phyloP scores from a whole-genome alignment of 2,113 vertebrate genomes.

The Taurulus bubalis region DNA sequence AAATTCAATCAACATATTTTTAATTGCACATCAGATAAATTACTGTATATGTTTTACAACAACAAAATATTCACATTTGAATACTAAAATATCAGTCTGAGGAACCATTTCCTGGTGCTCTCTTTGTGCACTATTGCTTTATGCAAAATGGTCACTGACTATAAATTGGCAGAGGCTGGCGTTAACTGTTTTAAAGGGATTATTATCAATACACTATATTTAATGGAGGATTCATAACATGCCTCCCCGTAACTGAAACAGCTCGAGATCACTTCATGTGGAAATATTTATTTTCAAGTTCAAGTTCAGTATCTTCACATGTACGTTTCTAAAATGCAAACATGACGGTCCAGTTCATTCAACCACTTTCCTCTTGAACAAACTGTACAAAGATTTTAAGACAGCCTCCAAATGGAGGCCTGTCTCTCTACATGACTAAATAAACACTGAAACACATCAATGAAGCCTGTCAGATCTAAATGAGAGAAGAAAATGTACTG shows the following conservation, averaged over 20 bases:
- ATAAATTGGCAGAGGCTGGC: conserved; percentile 34
- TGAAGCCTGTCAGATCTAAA: conserved; percentile 25
- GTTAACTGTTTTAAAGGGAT: conserved; percentile 24
- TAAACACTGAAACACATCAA: conserved; percentile 18
- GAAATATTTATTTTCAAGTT: conserved; percentile 70
- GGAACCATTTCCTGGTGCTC: neutral
- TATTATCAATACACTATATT: conserved; percentile 9
- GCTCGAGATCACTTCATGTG: conserved; percentile 34
- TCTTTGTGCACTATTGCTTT: conserved; percentile 32
- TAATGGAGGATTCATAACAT: conserved; percentile 2
- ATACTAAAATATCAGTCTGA: conserved; percentile 50
- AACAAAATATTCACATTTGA: conserved; percentile 61
- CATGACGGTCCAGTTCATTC: conserved; percentile 25
- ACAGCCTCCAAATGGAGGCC: conserved; percentile 11
- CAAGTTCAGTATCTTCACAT: conserved; percentile 57
- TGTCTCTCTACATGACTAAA: conserved; percentile 10
- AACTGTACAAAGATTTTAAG: conserved; percentile 21
- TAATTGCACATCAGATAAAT: conserved; percentile 50
- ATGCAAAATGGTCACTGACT: conserved; percentile 39
- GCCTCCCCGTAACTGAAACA: conserved; percentile 25
- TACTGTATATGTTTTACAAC: conserved; percentile 40
- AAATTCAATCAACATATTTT: conserved; percentile 35
- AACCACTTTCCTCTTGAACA: neutral
- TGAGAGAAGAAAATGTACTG: conserved; percentile 29
- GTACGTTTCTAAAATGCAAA: conserved; percentile 52